Base-by-base conservation (phyloP, 2,888 invertebrate genomes). In the Glaucopsyche alexis region DNA sequence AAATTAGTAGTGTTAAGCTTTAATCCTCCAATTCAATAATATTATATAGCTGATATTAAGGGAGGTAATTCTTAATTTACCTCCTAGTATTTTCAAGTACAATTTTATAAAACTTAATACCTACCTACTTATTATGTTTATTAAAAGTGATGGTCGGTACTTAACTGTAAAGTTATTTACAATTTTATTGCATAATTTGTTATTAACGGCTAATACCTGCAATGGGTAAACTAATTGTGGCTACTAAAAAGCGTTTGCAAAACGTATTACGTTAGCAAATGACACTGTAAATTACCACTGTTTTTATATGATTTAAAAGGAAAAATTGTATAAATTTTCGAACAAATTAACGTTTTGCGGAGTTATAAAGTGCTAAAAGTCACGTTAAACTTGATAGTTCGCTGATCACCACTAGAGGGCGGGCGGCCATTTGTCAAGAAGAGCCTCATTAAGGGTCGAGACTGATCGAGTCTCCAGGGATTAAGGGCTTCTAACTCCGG, bases 331-430 rank as follows among this genome's bases (percentile, higher is more conserved):
- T 67, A 13, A 69, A 13, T 49, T 47, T 42, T 71, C 13, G 16
- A 16, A 49, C 67, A 70, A 72, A 60, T 65, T 52, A 74, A 73
- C 73, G 71, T 65, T 71, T 60, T 72, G 70, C 71, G 70, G 38
- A 74, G 75, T 76, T 78, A 77, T 76, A 73, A 78, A 78, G 76
- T 79, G 76, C 73, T 77, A 78, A 76, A 78, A 75, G 75, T 77
- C 78, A 82, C 84, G 82, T 84, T 83, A 80, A 84, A 72, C 76
- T 77, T 77, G 85, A 86, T 88, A 86, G 87, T 87, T 86, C 83
- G 79, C 82, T 88, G 87, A 90, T 91, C 85, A 83, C 84, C 87
- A 86, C 87, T 86, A 90, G 89, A 86, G 88, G 90, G 90, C 89
- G 90, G 85, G 82, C 81, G 81, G 79, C 87, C 86, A 89, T 92